Base-by-base conservation (phyloP, 1,140 invertebrate genomes). In the Drosophila insularis region DNA sequence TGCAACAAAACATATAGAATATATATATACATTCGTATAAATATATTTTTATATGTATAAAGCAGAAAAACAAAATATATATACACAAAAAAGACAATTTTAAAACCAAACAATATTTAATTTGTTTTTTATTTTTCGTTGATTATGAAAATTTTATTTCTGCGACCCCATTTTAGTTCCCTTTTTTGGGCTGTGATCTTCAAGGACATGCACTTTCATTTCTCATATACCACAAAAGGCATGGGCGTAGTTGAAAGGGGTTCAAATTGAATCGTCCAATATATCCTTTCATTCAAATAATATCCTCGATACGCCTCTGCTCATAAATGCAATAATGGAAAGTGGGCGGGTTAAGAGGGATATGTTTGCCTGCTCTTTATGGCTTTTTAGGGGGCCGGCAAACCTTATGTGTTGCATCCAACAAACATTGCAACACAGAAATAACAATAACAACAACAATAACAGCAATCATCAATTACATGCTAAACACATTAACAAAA, bases 341-440 rank as follows among this genome's bases (percentile, higher is more conserved):
- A 80, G 78, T 82, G 84, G 89, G 89, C 81, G 89, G 89, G 89
- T 89, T 89, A 58, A 90, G 89, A 90, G 89, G 89, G 89, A 90
- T 90, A 90, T 84, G 78, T 90, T 90, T 90, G 82, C 72, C 84
- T 76, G 76, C 73, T 81, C 78, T 64, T 55, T 21, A 63, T 54
- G 54, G 17, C 62, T 43, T 19, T 50, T 50, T 50, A 50, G 54
- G 63, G 72, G 72, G 68, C 60, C 64, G 81, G 78, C 85, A 89
- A 89, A 89, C 81, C 66, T 56, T 53, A 40, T 64, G 43, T 82
- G 69, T 74, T 87, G 56, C 56, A 60, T 53, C 63, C 39, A 59
- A 62, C 71, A 55, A 19, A 5, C 7, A 68, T 32, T 66, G 63
- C 46, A 66, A 61, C 53, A 68, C 27, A 68, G 65, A 31, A 21